Percentiles rank a stretch among this genome's conserved stretches.
These are phyloP conservation scores for Hystrix cristata DNA, from an alignment of 2,113 vertebrate genomes.

Conservation along the genomic window DNA sequence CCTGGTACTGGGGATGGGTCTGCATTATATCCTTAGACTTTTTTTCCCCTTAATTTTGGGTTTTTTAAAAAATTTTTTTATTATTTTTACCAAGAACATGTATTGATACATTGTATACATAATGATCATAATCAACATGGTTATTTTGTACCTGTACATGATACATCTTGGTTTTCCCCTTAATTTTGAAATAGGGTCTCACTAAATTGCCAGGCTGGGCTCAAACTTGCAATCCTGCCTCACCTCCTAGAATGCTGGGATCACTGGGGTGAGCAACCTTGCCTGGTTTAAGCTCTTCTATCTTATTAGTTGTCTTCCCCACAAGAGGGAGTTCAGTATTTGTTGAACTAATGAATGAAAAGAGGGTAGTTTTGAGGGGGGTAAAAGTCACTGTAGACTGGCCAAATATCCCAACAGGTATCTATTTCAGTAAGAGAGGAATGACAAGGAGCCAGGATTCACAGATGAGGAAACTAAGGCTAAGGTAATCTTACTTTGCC, in stretches of 20 bases:
- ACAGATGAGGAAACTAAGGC: slow-evolving; percentile 21
- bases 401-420: not conserved
- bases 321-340: not conserved
- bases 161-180: not conserved
- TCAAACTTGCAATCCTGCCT: not conserved
- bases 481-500: not conserved
- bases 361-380: not conserved
- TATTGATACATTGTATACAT: no score
- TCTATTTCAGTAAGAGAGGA: not conserved
- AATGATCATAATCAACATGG: no score
- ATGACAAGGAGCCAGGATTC: not conserved
- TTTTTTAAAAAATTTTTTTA: no score
- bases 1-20: not conserved
- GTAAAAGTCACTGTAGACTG: not conserved
- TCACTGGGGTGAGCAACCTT: not conserved
- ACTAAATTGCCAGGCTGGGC: not conserved
- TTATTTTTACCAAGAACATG: no score
- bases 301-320: not conserved
- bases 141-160: no score
- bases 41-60: no score
- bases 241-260: not conserved
- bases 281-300: not conserved
- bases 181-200: not conserved
- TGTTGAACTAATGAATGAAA: not conserved
- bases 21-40: not conserved